Evolutionary conservation across 2,113 vertebrate genomes (phyloP).

Genomic region (Lutjanus erythropterus): DNA sequence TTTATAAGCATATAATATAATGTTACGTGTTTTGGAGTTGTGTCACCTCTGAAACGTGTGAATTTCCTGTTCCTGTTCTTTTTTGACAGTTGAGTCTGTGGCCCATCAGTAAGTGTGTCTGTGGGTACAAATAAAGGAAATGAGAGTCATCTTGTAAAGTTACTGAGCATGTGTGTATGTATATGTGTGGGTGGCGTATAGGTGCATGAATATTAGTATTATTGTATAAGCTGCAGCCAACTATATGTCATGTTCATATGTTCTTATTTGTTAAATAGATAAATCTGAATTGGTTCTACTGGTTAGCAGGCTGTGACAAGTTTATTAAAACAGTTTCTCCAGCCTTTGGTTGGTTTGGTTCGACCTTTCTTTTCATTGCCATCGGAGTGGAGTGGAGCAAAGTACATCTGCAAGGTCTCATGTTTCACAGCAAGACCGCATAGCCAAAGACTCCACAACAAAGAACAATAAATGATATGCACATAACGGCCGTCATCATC

Average conservation of each 20-base stretch:
- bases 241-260: neutral
- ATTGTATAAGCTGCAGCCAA: neutral
- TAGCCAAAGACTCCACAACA: neutral
- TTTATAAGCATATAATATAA: too few relatives aligned
- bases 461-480: neutral
- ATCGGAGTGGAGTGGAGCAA: neutral
- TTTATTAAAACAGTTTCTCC: neutral
- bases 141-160: neutral
- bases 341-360: neutral
- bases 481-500: neutral
- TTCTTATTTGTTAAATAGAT: neutral
- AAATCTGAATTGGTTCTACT: neutral
- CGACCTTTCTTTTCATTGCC: neutral
- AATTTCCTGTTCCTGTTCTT: constrained; percentile 37
- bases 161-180: neutral
- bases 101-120: too few relatives aligned
- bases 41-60: neutral
- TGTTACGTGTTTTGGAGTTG: too few relatives aligned
- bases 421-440: neutral
- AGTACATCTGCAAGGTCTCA: neutral
- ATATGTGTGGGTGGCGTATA: neutral
- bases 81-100: neutral
- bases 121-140: constrained; percentile 18
- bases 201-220: neutral
- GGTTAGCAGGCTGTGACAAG: neutral